phyloP scores from a whole-genome alignment of 2,113 vertebrate genomes.

The Strigops habroptila region DNA sequence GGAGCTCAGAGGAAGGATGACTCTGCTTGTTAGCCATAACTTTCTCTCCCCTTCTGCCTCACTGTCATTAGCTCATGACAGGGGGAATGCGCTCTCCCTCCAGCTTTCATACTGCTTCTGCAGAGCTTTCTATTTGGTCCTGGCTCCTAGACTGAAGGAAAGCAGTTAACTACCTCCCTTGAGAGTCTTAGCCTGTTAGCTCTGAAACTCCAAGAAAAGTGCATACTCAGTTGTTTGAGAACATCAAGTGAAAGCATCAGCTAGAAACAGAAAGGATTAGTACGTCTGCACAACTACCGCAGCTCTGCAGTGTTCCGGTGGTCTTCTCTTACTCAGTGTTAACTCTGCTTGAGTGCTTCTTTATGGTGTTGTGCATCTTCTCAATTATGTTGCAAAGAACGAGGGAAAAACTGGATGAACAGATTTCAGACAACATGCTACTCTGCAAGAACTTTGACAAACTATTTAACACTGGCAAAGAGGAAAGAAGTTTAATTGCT shows the following conservation, averaged over 20 bases:
- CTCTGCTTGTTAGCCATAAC: background rate
- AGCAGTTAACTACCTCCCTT: background rate
- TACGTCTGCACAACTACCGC: background rate
- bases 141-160: background rate
- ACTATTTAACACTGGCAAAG: background rate
- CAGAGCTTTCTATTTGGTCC: background rate
- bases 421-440: background rate
- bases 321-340: background rate
- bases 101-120: background rate
- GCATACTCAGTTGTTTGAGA: background rate
- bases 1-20: background rate
- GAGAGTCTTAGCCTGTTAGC: background rate
- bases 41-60: background rate
- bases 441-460: background rate
- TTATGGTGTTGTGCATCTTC: background rate
- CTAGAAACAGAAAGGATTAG: background rate
- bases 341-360: background rate
- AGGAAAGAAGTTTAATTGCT: background rate
- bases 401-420: background rate
- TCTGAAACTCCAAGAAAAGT: background rate
- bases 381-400: background rate
- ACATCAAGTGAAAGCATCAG: background rate
- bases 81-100: background rate
- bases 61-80: background rate
- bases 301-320: background rate